Evolutionary conservation across 2,113 vertebrate species (phyloP).

Genomic region (Galeopterus variegatus): DNA sequence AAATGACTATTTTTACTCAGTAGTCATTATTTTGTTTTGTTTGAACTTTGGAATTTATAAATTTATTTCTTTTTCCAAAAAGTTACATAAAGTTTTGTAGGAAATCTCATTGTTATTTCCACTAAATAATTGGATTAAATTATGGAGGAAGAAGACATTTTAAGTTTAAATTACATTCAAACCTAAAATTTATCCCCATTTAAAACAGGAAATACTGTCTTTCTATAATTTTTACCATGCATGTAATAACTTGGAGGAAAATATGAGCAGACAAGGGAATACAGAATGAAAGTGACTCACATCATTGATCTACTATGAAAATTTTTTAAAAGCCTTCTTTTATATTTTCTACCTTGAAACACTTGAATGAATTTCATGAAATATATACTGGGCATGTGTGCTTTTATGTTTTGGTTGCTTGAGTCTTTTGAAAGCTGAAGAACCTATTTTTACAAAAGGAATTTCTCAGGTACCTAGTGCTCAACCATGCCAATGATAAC

Average conservation of each 20-base stretch:
- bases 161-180: conserved; percentile 8
- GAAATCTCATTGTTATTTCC: conserved; percentile 7
- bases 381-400: neutral
- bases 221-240: neutral
- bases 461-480: neutral
- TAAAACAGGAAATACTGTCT: neutral
- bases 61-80: neutral
- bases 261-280: neutral
- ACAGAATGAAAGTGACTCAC: conserved; percentile 49
- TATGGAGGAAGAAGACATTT: neutral
- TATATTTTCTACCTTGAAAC: conserved; percentile 36
- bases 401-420: conserved; percentile 19
- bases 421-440: conserved; percentile 11
- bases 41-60: conserved; percentile 23
- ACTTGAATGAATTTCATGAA: conserved; percentile 60
- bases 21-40: neutral
- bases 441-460: neutral
- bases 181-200: neutral
- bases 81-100: neutral
- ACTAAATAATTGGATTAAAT: neutral
- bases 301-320: conserved; percentile 18
- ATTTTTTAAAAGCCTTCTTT: neutral
- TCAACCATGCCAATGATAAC: neutral
- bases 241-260: neutral
- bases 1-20: neutral